Percentiles rank a stretch among this genome's conserved stretches.
Evolutionary conservation across 1,140 invertebrate species (phyloP).

Genomic region (Leptonema lineaticorne): DNA sequence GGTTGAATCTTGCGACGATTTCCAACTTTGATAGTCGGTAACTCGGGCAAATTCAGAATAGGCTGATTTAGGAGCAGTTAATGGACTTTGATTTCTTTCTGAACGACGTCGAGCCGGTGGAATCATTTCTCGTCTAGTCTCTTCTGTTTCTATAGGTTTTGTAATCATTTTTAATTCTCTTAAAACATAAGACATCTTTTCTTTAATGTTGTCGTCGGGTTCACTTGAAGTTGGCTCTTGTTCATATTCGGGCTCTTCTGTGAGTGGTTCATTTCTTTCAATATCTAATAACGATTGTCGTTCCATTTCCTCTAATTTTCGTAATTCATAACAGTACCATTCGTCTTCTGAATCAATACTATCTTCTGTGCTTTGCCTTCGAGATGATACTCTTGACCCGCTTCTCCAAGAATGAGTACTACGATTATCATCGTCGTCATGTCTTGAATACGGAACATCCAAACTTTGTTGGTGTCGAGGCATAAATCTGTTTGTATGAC

Average conservation of each 20-base stretch:
- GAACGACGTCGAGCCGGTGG: slow-evolving; percentile 41
- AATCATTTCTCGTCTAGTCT: slow-evolving; percentile 51
- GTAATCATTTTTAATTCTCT: slow-evolving; percentile 72
- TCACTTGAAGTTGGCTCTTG: slow-evolving; percentile 55
- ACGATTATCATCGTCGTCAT: slow-evolving; percentile 80
- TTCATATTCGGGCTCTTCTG: slow-evolving; percentile 61
- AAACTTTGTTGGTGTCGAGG: slow-evolving; percentile 75
- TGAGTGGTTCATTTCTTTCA: slow-evolving; percentile 61
- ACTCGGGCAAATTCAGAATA: slow-evolving; percentile 43
- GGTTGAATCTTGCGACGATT: slow-evolving; percentile 43
- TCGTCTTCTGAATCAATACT: slow-evolving; percentile 92
- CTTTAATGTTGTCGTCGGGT: slow-evolving; percentile 70
- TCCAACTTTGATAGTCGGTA: slow-evolving; percentile 49
- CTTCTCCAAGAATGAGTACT: slow-evolving; percentile 85
- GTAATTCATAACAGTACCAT: slow-evolving; percentile 87
- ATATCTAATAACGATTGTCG: slow-evolving; percentile 67
- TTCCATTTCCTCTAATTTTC: slow-evolving; percentile 85
- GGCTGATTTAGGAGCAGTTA: slow-evolving; percentile 38
- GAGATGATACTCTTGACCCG: slow-evolving; percentile 80
- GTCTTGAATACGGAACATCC: slow-evolving; percentile 72
- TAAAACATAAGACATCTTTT: slow-evolving; percentile 75
- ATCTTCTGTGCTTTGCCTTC: slow-evolving; percentile 88
- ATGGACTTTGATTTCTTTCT: slow-evolving; percentile 37
- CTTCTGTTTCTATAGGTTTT: slow-evolving; percentile 48
- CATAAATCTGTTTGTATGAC: slow-evolving; percentile 60